These are phyloP conservation scores for Folsomia manolachei DNA, from an alignment of 2,888 invertebrate genomes.

Conservation along the genomic window DNA sequence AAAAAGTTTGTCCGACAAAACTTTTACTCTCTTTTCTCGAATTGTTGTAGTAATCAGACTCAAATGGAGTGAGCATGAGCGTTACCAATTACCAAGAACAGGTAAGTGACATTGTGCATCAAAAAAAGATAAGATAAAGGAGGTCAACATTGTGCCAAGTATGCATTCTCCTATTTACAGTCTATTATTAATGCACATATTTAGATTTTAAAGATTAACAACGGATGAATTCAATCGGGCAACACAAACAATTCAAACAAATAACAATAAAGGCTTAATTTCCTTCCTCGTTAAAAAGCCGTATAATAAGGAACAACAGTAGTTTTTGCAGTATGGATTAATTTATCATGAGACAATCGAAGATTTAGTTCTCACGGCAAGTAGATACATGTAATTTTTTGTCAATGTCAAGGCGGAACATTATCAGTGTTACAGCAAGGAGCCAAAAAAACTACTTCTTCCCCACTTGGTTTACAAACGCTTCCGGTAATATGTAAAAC, in stretches of 20 bases:
- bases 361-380: not conserved
- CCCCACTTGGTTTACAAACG: no score
- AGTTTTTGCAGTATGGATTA: no score
- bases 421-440: no score
- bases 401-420: not conserved
- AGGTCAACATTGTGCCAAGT: not conserved
- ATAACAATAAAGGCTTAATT: not conserved
- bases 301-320: not conserved
- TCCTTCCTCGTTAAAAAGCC: not conserved
- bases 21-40: not conserved
- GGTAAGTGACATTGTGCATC: not conserved
- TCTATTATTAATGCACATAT: not conserved
- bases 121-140: not conserved
- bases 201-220: not conserved
- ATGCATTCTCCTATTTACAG: not conserved
- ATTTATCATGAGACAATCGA: not conserved
- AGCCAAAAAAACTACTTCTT: no score
- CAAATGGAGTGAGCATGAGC: not conserved
- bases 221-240: no score
- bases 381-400: not conserved
- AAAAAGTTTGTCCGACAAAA: no score
- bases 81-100: no score
- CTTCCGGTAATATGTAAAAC: no score
- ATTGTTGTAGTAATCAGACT: not conserved
- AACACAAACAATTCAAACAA: no score